Evolutionary conservation across 2,113 vertebrate genomes (phyloP).

Genomic region (Sisor rabdophorus): DNA sequence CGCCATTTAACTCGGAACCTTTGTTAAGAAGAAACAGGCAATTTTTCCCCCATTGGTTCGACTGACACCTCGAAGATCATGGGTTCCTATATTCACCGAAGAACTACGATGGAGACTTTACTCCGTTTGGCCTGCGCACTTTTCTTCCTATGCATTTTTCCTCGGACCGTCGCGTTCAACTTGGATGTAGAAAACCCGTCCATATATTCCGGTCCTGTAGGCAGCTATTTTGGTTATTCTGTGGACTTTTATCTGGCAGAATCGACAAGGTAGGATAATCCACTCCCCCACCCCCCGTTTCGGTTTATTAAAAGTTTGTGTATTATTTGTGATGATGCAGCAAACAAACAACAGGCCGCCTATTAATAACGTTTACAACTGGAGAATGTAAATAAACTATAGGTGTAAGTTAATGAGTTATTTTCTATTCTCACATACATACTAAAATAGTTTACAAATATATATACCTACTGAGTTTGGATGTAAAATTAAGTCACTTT

Average conservation of each 20-base stretch:
- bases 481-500: no score
- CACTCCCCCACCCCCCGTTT: no score
- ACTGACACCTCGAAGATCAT: slow-evolving; percentile 50
- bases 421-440: no score
- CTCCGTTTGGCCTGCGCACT: slow-evolving; percentile 44
- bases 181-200: slow-evolving; percentile 77
- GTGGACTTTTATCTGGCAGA: slow-evolving; percentile 85
- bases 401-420: no score
- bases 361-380: not conserved
- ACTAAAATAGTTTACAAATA: no score
- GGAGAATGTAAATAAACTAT: not conserved
- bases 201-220: slow-evolving; percentile 73
- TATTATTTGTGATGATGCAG: not conserved
- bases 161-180: slow-evolving; percentile 76
- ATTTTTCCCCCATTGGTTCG: slow-evolving; percentile 40
- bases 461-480: no score
- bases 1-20: slow-evolving; percentile 2
- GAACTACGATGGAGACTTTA: slow-evolving; percentile 51
- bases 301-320: not conserved
- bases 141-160: slow-evolving; percentile 54
- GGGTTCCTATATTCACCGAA: slow-evolving; percentile 56
- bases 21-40: slow-evolving; percentile 22
- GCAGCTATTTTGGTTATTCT: slow-evolving; percentile 85
- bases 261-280: slow-evolving; percentile 71
- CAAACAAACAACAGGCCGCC: not conserved